Evolutionary conservation across 1,140 invertebrate genomes (phyloP).

Genomic region (Drepana arcuata): DNA sequence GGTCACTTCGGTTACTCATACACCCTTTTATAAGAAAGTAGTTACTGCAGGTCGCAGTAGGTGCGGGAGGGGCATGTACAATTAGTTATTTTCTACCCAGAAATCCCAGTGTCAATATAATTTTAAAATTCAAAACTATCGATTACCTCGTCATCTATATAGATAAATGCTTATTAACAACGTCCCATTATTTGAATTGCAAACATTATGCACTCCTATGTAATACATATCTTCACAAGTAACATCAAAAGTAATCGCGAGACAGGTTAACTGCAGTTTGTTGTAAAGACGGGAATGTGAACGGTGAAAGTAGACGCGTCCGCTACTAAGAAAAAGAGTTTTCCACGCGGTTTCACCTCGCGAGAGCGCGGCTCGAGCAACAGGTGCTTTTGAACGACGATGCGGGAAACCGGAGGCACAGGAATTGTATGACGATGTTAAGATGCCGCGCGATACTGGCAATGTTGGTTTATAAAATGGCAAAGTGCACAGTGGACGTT

Average conservation of each 20-base stretch:
- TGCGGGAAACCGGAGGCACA: slow-evolving; percentile 1
- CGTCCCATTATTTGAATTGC: neutral
- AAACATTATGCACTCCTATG: neutral
- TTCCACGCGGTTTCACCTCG: slow-evolving; percentile 63
- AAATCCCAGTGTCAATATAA: neutral
- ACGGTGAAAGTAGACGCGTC: slow-evolving; percentile 64
- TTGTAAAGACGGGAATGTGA: slow-evolving; percentile 49
- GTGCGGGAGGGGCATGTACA: no score
- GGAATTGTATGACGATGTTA: slow-evolving; percentile 4
- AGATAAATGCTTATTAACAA: neutral
- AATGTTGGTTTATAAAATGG: slow-evolving; percentile 5
- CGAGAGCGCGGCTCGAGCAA: slow-evolving; percentile 37
- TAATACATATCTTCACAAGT: slow-evolving; percentile 9
- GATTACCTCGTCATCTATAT: no score
- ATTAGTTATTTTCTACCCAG: neutral
- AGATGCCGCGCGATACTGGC: neutral
- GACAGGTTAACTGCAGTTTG: slow-evolving; percentile 20
- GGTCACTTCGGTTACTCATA: neutral
- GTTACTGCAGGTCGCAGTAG: neutral
- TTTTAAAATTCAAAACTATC: no score
- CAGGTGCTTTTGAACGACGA: slow-evolving; percentile 31
- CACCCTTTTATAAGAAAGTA: neutral
- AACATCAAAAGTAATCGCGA: slow-evolving; percentile 11
- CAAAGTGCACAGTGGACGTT: slow-evolving; percentile 33
- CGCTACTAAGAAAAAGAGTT: slow-evolving; percentile 63